phyloP scores from a whole-genome alignment of 2,797 vertebrate genomes.

The Antrozous pallidus region DNA sequence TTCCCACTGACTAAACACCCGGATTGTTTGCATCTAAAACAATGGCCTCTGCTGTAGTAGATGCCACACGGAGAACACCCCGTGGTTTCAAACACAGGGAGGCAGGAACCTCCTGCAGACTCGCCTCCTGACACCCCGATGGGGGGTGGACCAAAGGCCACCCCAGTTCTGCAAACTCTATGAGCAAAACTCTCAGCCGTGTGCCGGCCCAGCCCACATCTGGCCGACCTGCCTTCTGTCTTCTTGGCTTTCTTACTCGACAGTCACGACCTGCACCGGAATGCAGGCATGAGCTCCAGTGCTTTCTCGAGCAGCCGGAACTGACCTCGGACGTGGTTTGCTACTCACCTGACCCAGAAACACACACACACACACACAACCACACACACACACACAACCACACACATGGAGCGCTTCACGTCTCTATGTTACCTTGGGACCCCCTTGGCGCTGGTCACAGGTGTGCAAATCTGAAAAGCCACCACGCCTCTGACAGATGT shows the following conservation, averaged over 20 bases:
- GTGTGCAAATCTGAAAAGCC: conserved; percentile 86
- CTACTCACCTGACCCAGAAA: neutral
- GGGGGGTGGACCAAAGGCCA: fast-evolving
- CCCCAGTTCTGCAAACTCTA: neutral
- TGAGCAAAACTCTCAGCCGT: neutral
- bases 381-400: neutral
- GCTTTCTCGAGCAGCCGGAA: neutral
- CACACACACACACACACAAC: too few species aligned
- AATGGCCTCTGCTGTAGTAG: too few species aligned
- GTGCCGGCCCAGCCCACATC: neutral
- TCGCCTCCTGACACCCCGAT: fast-evolving
- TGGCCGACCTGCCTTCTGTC: neutral
- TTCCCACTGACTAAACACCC: neutral
- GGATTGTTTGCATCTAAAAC: neutral
- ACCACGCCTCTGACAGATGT: conserved; percentile 87
- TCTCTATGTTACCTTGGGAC: neutral
- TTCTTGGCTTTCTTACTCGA: neutral
- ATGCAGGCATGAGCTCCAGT: neutral
- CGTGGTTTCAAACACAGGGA: too few species aligned
- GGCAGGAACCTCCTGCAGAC: neutral
- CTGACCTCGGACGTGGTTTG: neutral
- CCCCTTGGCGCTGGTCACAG: conserved; percentile 85
- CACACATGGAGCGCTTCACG: neutral
- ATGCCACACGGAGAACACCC: too few species aligned
- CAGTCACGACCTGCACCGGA: neutral